phyloP scores from a whole-genome alignment of 2,888 invertebrate species.

The Ormyrus thymus region DNA sequence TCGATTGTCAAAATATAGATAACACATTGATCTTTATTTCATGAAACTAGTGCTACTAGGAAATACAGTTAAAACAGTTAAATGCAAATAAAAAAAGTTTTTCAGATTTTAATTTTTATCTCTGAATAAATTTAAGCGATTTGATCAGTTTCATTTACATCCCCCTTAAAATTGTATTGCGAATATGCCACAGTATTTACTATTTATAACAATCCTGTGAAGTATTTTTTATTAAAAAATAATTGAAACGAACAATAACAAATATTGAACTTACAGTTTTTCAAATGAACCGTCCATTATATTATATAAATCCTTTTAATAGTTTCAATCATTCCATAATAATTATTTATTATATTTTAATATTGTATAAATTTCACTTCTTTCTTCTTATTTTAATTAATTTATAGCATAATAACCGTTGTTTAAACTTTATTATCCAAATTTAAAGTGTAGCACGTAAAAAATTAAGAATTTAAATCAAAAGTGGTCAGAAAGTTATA shows the following conservation, averaged over 20 bases:
- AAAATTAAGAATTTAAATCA: constrained; percentile 4
- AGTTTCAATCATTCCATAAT: constrained; percentile 12
- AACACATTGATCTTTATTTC: constrained; percentile 18
- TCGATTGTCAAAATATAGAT: constrained; percentile 52
- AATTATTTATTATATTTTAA: constrained; percentile 25
- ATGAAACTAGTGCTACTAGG: constrained; percentile 5
- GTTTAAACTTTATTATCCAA: neutral
- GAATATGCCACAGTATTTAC: constrained; percentile 40
- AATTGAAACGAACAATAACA: constrained; percentile 35
- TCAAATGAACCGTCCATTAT: constrained; percentile 47
- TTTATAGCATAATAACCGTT: neutral
- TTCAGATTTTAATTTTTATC: constrained; percentile 24
- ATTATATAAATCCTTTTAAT: constrained; percentile 35
- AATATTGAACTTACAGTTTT: constrained; percentile 26
- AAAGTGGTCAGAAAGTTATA: constrained; percentile 4
- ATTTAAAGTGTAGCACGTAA: constrained; percentile 5
- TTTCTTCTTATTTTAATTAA: neutral
- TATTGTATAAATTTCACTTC: constrained; percentile 4
- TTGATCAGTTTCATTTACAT: constrained; percentile 30
- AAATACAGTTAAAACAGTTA: constrained; percentile 8
- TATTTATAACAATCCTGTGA: constrained; percentile 34
- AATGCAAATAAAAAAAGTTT: constrained; percentile 39
- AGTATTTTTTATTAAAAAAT: constrained; percentile 41
- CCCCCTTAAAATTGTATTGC: constrained; percentile 34
- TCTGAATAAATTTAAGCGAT: neutral